Base-by-base conservation (phyloP, 2,888 invertebrate species). In the Coleophora deauratella region DNA sequence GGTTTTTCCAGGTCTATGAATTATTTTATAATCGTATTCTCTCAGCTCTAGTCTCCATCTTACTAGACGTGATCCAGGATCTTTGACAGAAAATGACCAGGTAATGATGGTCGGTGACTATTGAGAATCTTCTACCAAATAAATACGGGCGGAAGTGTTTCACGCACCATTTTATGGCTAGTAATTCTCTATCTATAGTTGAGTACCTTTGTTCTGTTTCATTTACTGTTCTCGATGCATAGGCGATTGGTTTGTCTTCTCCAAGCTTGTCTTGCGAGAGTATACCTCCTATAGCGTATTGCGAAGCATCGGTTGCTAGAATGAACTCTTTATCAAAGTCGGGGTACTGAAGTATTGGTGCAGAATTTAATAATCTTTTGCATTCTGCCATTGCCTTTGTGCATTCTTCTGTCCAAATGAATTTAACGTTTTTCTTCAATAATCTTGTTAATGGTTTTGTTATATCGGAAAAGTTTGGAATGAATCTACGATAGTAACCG, bases 1-100 rank as follows among this genome's bases (percentile, higher is more conserved):
- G 30, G 27, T 41, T 47, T 52, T 57, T 7, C 57, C 59, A 3
- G 49, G 49, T 51, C 61, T 63, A 34, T 62, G 59, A 1, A 57
- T 42, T 7, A 62, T 51, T 46, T 54, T 46, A 38, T 55, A 55
- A n/a, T 57, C 38, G 27, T 38, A 38, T 33, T 38, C 33, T 30
- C 32, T 33, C 7, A 41, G 28, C 10, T 37, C 9, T 27, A 41
- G 11, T 27, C 36, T 10, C 37, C 37, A 37, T 11, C 37, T 4
- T 3, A 37, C 27, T 27, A 41, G 35, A n/a, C 31, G 10, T 9
- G 12, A 27, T 1, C 35, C 35, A 10, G 40, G 35, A 11, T 35
- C 35, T 35, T 35, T 40, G 3, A 28, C 11, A 9, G 27, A 13
- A 21, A 35, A 40, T 28, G 33, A n/a, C 33, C 38, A 38, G 3